These are phyloP conservation scores for Nestor notabilis DNA, from an alignment of 2,113 vertebrate species.

Conservation along the genomic window DNA sequence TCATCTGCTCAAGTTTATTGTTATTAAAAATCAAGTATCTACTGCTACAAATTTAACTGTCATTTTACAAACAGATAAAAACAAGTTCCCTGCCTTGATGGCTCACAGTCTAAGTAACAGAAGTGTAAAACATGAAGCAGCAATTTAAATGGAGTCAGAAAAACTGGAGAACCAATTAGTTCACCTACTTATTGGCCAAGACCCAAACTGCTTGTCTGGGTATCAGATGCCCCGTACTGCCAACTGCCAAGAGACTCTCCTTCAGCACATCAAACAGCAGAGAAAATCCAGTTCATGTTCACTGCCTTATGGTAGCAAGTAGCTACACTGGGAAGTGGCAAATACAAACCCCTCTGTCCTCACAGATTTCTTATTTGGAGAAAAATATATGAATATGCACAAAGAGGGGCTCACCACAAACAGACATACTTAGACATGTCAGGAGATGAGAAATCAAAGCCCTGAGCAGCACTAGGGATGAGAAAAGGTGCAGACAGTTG, in stretches of 20 bases:
- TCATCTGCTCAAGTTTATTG: neutral
- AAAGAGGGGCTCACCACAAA: neutral
- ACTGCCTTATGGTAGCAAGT: too few relatives aligned
- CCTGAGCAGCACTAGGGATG: neutral
- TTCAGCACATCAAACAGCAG: neutral
- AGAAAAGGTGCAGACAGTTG: neutral
- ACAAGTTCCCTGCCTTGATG: neutral
- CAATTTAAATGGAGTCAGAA: neutral
- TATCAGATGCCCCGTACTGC: neutral
- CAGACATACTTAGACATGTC: neutral
- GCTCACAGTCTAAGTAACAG: neutral
- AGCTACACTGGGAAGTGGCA: neutral
- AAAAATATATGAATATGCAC: fast-evolving
- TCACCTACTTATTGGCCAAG: neutral
- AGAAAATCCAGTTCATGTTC: fast-evolving
- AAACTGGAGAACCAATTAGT: neutral
- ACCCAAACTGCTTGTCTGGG: too few relatives aligned
- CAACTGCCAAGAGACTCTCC: neutral
- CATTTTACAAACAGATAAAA: neutral
- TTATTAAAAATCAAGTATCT: neutral
- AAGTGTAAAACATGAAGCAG: neutral
- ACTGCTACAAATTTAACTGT: neutral
- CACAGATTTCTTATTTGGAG: too few relatives aligned
- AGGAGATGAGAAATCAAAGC: neutral
- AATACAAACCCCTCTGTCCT: neutral